These are phyloP conservation scores for Pachyrhynchus sulphureomaculatus DNA, from an alignment of 1,140 invertebrate genomes.

Conservation along the genomic window DNA sequence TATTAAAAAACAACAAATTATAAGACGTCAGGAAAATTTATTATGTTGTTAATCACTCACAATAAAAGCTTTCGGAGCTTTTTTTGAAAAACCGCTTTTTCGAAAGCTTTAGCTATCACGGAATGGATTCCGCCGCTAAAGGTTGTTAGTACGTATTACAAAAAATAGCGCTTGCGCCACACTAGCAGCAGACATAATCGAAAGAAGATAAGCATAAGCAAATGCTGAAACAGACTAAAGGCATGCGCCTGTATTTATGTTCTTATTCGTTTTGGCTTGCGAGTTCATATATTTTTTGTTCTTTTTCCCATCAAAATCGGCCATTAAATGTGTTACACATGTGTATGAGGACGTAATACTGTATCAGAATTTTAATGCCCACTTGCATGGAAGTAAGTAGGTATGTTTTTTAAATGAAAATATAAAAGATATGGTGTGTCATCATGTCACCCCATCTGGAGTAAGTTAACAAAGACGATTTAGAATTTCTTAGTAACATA, in stretches of 20 bases:
- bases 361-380: conserved; percentile 36
- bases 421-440: not conserved
- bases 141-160: conserved; percentile 38
- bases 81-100: conserved; percentile 23
- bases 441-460: not conserved
- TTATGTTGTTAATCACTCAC: not conserved
- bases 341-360: conserved; percentile 7
- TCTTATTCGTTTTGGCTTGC: conserved; percentile 24
- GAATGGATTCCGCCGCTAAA: conserved; percentile 48
- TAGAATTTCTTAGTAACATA: no score
- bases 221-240: conserved; percentile 31
- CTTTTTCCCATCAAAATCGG: conserved; percentile 13
- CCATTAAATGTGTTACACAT: conserved; percentile 18
- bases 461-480: no score
- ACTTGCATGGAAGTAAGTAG: conserved; percentile 38
- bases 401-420: conserved; percentile 26
- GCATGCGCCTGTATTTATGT: conserved; percentile 39
- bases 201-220: conserved; percentile 37
- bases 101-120: conserved; percentile 30
- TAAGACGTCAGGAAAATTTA: no score
- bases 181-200: conserved; percentile 33
- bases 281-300: not conserved
- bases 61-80: conserved; percentile 1
- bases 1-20: no score
- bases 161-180: conserved; percentile 47